These are phyloP conservation scores for Myopa testacea DNA, from an alignment of 2,888 invertebrate genomes.

Conservation along the genomic window DNA sequence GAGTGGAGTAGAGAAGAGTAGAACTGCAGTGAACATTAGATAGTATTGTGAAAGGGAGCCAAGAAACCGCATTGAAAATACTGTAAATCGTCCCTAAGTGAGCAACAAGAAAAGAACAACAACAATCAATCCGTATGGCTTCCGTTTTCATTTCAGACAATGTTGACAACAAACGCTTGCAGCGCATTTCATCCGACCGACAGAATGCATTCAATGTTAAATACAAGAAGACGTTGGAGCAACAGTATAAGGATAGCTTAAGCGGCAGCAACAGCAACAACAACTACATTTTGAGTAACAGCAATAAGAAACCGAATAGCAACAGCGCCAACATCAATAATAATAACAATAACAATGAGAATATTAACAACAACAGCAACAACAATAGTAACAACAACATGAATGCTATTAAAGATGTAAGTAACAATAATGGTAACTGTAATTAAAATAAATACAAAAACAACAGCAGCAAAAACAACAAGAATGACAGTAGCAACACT, in stretches of 20 bases:
- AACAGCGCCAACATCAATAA: constrained; percentile 55
- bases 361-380: constrained; percentile 56
- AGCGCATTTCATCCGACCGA: constrained; percentile 72
- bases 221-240: constrained; percentile 75
- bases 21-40: too few species aligned
- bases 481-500: background rate
- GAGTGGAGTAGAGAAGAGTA: too few species aligned
- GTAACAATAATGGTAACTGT: constrained; percentile 42
- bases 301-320: constrained; percentile 56
- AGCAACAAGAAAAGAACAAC: background rate
- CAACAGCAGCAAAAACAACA: background rate
- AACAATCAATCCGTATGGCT: constrained; percentile 27
- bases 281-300: constrained; percentile 62
- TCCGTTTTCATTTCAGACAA: constrained; percentile 61
- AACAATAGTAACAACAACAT: constrained; percentile 61
- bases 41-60: too few species aligned
- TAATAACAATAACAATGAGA: constrained; percentile 67
- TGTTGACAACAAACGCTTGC: constrained; percentile 71
- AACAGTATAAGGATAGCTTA: constrained; percentile 64
- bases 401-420: constrained; percentile 66
- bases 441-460: background rate
- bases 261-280: constrained; percentile 56
- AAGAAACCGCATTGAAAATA: background rate
- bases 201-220: constrained; percentile 74
- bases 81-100: background rate